Conservation (phyloP, 2,888 invertebrate species). For the Cataglyphis cursor region DNA sequence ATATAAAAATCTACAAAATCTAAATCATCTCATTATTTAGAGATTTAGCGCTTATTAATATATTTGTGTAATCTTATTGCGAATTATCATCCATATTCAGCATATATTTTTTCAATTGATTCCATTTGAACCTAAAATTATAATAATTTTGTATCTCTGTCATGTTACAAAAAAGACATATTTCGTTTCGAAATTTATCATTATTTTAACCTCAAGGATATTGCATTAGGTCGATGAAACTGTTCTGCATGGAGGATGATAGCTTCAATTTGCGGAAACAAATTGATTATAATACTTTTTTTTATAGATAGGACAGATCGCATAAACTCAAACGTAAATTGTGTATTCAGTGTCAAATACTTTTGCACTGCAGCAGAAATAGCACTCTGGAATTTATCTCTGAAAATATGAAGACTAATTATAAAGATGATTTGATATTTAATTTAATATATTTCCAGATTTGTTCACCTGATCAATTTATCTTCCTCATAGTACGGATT, state of each 20-base stretch:
- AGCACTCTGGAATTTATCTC: constrained; percentile 76
- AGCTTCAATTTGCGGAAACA: constrained; percentile 76
- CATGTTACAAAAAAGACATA: constrained; percentile 27
- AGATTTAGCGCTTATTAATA: constrained; percentile 66
- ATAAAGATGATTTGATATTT: constrained; percentile 15
- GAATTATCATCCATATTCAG: constrained; percentile 52
- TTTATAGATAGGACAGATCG: constrained; percentile 73
- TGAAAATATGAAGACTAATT: constrained; percentile 67
- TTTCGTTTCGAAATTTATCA: constrained; percentile 39
- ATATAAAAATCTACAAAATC: constrained; percentile 48
- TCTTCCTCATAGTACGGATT: constrained; percentile 79
- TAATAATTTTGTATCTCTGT: background rate
- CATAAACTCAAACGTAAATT: constrained; percentile 79
- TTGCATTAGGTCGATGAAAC: constrained; percentile 76
- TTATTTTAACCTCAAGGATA: constrained; percentile 79
- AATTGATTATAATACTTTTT: constrained; percentile 69
- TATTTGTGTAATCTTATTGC: constrained; percentile 69
- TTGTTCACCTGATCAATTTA: constrained; percentile 73
- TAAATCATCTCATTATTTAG: constrained; percentile 49
- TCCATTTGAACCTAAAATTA: constrained; percentile 71
- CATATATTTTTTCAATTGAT: constrained; percentile 62
- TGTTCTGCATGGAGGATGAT: constrained; percentile 78
- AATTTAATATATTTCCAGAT: constrained; percentile 40
- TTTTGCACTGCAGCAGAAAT: constrained; percentile 73
- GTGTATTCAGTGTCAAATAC: constrained; percentile 74